Base-by-base conservation (phyloP, 2,113 vertebrate genomes). In the Hypanus sabinus region DNA sequence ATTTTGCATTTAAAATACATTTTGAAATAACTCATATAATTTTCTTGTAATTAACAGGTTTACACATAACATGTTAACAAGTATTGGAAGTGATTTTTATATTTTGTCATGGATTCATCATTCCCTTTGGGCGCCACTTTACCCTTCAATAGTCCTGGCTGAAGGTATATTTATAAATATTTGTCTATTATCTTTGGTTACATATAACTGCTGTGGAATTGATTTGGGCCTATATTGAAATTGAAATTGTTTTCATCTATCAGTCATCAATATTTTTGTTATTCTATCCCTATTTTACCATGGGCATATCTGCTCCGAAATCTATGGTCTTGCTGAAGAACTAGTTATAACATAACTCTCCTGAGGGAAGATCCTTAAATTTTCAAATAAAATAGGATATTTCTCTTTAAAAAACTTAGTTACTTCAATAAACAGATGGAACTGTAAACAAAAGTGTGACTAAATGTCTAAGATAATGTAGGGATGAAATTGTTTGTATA, bases 51-150 rank as follows among this genome's bases (percentile, higher is more conserved):
- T 94, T 96, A 87, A 38, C 94, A 98, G 97, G 94, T 97, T 97
- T 92, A 97, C 97, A 22, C 97, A 98, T 9, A 97, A 96, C 94
- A 97, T 99, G 95, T 94, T 99, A 94, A 95, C 97, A 85, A 96
- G 96, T n/a, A 95, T 96, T 81, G 97, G 96, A 20, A 97, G 94
- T 57, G 96, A 97, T 14, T 98, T 97, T 20, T 77, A 87, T 7
- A 1, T 95, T 94, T 95, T 99, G 96, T 96, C 98, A 27, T 98
- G 98, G 98, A 96, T 95, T 5, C 97, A 98, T 80, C 97, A 98
- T 95, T 97, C 98, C 0, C 95, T 98, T 0, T 97, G 97, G 96
- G 98, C 99, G 96, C 97, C 93, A 0, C 46, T 98, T 7, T 99
- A 98, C 94, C 95, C 97, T 20, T 95, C 98, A 94, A 98, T 98